Percentiles rank a stretch among this genome's conserved stretches.
Evolutionary conservation across 2,113 vertebrate species (phyloP).

Genomic region (Pluvianellus socialis): DNA sequence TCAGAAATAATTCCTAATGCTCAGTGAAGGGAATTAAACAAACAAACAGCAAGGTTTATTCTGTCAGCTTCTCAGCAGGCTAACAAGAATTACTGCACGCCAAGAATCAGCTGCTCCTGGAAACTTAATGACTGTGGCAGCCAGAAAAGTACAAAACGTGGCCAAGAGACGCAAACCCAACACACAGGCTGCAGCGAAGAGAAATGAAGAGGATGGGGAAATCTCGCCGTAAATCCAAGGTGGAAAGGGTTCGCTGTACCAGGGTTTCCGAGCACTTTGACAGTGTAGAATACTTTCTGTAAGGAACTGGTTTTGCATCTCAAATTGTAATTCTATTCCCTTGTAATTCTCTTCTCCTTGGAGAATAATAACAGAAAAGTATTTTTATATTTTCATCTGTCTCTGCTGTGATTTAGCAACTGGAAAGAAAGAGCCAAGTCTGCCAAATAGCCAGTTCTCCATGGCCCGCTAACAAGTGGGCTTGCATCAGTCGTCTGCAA

Average conservation of each 20-base stretch:
- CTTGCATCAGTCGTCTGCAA: background rate
- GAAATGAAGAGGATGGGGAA: background rate
- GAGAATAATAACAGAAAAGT: background rate
- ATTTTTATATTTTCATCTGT: background rate
- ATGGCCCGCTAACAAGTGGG: background rate
- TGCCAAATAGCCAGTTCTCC: background rate
- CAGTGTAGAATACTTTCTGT: background rate
- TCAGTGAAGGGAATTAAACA: constrained; percentile 49
- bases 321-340: background rate
- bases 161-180: background rate
- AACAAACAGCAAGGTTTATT: constrained; percentile 51
- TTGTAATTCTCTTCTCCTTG: background rate
- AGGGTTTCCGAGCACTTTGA: background rate
- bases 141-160: background rate
- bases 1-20: constrained; percentile 35
- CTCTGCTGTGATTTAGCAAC: background rate
- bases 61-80: constrained; percentile 47
- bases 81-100: constrained; percentile 44
- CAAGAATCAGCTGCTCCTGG: constrained; percentile 45
- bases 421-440: background rate
- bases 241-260: background rate
- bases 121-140: constrained; percentile 35
- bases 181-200: background rate
- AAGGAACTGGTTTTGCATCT: background rate
- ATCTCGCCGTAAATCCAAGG: background rate